A percentile compares a stretch with the other conserved stretches of the same genome.
These are phyloP conservation scores for Agrotis ipsilon DNA, from an alignment of 2,888 invertebrate genomes.

Conservation along the genomic window DNA sequence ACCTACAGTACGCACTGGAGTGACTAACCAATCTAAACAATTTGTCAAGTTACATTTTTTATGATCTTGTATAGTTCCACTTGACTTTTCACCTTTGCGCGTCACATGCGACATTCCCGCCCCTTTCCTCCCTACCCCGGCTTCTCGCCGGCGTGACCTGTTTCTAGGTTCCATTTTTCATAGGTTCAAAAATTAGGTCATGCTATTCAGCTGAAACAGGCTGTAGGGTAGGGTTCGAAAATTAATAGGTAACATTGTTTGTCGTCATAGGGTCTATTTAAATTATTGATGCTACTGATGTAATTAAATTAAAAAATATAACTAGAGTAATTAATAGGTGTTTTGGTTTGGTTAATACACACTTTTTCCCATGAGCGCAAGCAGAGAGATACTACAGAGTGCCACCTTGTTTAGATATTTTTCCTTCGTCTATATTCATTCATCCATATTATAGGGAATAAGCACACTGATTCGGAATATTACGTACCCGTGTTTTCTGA, in stretches of 20 bases:
- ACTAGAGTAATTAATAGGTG: too few species aligned
- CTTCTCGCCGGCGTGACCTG: conserved; percentile 59
- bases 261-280: neutral
- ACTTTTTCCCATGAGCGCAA: too few species aligned
- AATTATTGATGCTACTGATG: neutral
- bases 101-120: conserved; percentile 46
- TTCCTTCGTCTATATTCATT: too few species aligned
- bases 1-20: neutral
- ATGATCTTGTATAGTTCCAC: conserved; percentile 40
- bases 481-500: too few species aligned
- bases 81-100: conserved; percentile 65
- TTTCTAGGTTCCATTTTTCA: conserved; percentile 61
- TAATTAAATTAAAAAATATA: neutral
- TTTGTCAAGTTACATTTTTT: conserved; percentile 33
- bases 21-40: conserved; percentile 34
- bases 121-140: conserved; percentile 35
- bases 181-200: conserved; percentile 60
- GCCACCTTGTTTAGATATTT: too few species aligned
- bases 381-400: too few species aligned
- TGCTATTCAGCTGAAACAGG: conserved; percentile 30
- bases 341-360: too few species aligned
- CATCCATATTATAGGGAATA: too few species aligned
- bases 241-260: neutral
- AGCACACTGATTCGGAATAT: too few species aligned
- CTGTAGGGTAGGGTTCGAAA: neutral